Evolutionary conservation across 2,888 invertebrate genomes (phyloP).

Genomic region (Hirtodrosophila duncani): DNA sequence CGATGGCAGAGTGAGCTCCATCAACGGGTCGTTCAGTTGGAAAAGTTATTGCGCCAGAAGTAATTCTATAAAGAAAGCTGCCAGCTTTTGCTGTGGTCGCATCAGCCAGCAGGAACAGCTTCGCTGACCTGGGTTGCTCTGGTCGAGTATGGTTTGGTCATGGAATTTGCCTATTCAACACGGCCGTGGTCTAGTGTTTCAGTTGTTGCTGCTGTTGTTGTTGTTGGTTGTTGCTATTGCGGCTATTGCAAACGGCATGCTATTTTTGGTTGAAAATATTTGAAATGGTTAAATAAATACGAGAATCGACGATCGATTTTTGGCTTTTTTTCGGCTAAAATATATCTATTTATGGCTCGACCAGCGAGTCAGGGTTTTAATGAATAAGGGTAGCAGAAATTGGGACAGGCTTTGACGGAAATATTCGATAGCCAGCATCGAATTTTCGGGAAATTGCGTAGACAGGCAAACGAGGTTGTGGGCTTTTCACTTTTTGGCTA

Average conservation of each 20-base stretch:
- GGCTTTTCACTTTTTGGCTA: constrained; percentile 18
- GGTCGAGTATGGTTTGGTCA: too few species aligned
- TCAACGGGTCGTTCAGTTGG: constrained; percentile 59
- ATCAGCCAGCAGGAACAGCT: background rate
- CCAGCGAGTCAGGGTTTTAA: constrained; percentile 46
- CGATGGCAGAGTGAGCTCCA: constrained; percentile 48
- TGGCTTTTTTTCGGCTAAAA: constrained; percentile 13
- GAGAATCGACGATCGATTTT: constrained; percentile 51
- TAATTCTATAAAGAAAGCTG: constrained; percentile 67
- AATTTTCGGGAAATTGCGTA: constrained; percentile 36
- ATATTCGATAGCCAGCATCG: constrained; percentile 68
- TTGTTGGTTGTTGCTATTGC: constrained; percentile 7
- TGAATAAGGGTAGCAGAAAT: constrained; percentile 5
- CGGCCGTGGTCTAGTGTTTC: constrained; percentile 18
- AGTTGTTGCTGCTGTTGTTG: constrained; percentile 7
- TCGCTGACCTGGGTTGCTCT: constrained; percentile 1
- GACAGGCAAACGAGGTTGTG: constrained; percentile 2
- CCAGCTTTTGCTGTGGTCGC: constrained; percentile 13
- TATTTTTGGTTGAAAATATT: constrained; percentile 49
- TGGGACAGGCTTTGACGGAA: constrained; percentile 15
- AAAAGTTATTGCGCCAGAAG: constrained; percentile 71
- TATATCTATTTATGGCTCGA: constrained; percentile 55
- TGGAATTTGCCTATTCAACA: constrained; percentile 37
- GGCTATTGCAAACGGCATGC: constrained; percentile 38
- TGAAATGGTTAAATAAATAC: constrained; percentile 35